Conservation (phyloP, 2,113 vertebrate species). For the Eleginops maclovinus region DNA sequence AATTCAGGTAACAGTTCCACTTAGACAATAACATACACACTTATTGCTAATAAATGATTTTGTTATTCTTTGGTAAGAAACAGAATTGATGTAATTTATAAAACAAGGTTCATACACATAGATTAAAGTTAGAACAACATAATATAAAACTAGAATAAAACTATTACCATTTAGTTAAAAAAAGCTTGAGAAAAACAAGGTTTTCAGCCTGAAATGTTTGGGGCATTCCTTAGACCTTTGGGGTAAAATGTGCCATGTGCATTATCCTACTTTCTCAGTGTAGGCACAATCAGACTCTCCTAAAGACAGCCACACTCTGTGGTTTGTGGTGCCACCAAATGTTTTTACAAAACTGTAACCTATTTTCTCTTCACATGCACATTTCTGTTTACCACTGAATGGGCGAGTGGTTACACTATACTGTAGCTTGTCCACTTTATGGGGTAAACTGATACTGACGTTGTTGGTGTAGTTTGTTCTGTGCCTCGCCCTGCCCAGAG, state of each 20-base stretch:
- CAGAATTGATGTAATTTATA: no score
- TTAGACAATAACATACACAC: not conserved
- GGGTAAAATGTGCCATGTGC: constrained; percentile 5
- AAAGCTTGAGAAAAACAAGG: no score
- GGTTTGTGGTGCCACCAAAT: constrained; percentile 47
- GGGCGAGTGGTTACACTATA: constrained; percentile 12
- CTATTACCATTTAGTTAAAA: no score
- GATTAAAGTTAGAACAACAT: no score
- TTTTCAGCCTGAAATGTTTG: no score
- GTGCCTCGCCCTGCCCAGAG: constrained; percentile 62
- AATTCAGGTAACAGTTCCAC: constrained; percentile 10
- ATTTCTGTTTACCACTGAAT: constrained; percentile 49
- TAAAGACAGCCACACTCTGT: constrained; percentile 27
- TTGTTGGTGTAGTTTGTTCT: constrained; percentile 60
- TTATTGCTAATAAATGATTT: constrained; percentile 4
- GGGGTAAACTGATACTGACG: constrained; percentile 53
- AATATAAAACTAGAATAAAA: no score
- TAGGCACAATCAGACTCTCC: constrained; percentile 27
- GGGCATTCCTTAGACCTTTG: no score
- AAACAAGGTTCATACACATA: no score
- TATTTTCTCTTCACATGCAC: constrained; percentile 18
- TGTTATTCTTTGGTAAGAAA: constrained; percentile 15
- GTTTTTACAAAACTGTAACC: constrained; percentile 42
- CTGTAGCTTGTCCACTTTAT: constrained; percentile 41
- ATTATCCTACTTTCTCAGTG: constrained; percentile 1